Conservation (phyloP, 2,888 invertebrate genomes). For the Leptopilina drosophilae region DNA sequence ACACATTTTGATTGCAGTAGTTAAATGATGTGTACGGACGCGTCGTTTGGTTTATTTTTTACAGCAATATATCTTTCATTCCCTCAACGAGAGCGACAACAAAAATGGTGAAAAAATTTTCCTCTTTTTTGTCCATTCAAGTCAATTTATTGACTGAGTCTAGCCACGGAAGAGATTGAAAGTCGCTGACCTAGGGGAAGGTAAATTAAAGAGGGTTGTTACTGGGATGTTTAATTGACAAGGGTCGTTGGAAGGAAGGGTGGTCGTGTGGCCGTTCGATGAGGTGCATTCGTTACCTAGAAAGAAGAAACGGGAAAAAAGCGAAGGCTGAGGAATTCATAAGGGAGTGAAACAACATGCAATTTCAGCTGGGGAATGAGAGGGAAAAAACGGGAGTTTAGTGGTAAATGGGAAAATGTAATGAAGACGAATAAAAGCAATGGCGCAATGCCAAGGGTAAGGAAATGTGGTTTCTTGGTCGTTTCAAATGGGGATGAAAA, state of each 20-base stretch:
- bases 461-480: conserved; percentile 24
- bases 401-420: conserved; percentile 33
- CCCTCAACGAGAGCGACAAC: conserved; percentile 14
- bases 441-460: conserved; percentile 31
- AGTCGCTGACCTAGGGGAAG: conserved; percentile 38
- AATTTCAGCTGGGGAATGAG: background rate
- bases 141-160: conserved; percentile 30
- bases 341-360: conserved; percentile 4
- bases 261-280: conserved; percentile 4
- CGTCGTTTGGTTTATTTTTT: background rate
- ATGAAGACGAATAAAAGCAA: conserved; percentile 37
- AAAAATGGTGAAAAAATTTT: background rate
- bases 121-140: conserved; percentile 5
- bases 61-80: background rate
- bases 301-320: background rate
- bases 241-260: conserved; percentile 4
- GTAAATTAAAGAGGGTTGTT: conserved; percentile 39
- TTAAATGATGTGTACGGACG: background rate
- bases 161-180: conserved; percentile 33
- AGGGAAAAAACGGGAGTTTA: background rate
- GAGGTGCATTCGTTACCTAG: conserved; percentile 37
- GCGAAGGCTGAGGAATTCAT: conserved; percentile 1
- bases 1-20: background rate
- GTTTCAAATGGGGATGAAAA: conserved; percentile 17
- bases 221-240: conserved; percentile 37